Evolutionary conservation across 2,797 vertebrate species (phyloP).

Genomic region (Tangara arthus): DNA sequence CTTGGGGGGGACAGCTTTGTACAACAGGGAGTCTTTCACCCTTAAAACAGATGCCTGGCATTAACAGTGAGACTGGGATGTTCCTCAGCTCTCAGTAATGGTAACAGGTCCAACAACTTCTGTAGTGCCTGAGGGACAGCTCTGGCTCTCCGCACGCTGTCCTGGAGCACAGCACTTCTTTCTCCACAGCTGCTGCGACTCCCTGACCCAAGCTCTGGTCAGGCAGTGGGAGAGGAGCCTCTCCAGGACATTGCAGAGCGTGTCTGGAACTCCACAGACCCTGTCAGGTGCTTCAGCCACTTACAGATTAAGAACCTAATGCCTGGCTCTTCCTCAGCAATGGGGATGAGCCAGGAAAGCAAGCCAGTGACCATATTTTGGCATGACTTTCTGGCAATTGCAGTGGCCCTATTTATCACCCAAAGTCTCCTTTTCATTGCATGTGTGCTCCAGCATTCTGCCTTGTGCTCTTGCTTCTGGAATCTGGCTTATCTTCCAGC

Average conservation of each 20-base stretch:
- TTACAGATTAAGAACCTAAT: not conserved
- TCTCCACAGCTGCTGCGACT: not conserved
- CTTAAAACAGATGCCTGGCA: not conserved
- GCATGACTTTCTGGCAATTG: not conserved
- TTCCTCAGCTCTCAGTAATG: not conserved
- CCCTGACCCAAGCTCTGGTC: not conserved
- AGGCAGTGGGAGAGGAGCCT: not conserved
- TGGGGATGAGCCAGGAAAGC: not conserved
- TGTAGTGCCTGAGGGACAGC: not conserved
- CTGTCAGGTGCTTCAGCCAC: not conserved
- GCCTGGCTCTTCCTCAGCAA: not conserved
- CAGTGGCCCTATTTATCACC: constrained; percentile 28
- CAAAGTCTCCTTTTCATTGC: not conserved
- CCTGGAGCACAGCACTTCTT: not conserved
- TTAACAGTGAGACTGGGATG: not conserved
- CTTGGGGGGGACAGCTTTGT: not conserved
- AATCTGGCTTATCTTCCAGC: constrained; percentile 14
- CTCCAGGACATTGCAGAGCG: not conserved
- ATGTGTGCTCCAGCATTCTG: not conserved
- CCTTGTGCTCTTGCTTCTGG: not conserved
- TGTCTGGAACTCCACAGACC: not conserved
- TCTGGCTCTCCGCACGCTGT: not conserved
- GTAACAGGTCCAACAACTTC: not conserved
- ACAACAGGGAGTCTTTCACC: not conserved
- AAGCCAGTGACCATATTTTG: constrained; percentile 3